A percentile compares a stretch with the other conserved stretches of the same genome.
Evolutionary conservation across 2,888 invertebrate species (phyloP).

Genomic region (Ditula angustiorana): DNA sequence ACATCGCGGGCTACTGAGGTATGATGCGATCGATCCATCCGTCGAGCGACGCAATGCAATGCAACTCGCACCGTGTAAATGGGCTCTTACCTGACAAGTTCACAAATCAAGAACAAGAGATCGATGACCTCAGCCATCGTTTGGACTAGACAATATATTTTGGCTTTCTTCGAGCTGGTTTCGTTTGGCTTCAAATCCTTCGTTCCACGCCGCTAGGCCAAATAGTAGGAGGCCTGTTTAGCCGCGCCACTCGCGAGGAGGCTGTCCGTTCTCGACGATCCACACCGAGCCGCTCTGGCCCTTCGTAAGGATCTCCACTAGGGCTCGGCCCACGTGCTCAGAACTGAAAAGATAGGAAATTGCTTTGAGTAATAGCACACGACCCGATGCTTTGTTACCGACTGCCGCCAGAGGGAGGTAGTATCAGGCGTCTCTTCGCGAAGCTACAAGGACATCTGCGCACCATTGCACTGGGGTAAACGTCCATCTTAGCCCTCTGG

Average conservation of each 20-base stretch:
- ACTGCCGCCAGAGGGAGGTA: no score
- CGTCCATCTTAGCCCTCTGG: no score
- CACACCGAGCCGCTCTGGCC: constrained; percentile 90
- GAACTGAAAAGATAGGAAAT: constrained; percentile 77
- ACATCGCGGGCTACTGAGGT: no score
- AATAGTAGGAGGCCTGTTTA: constrained; percentile 49
- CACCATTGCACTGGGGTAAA: no score
- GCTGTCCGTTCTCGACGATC: constrained; percentile 89
- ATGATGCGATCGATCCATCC: no score
- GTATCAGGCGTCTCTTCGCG: no score
- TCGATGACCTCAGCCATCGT: not conserved
- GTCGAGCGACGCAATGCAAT: no score
- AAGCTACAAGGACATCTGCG: no score
- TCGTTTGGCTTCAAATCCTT: not conserved
- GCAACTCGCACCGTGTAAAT: no score
- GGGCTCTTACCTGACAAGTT: not conserved
- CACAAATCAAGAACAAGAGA: not conserved
- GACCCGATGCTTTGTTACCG: not conserved
- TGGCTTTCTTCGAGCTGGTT: constrained; percentile 2
- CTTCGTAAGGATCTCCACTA: constrained; percentile 87
- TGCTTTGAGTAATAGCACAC: not conserved
- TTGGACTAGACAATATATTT: constrained; percentile 1
- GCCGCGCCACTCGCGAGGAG: constrained; percentile 86
- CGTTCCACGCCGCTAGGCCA: not conserved
- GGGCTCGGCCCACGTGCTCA: constrained; percentile 88